phyloP scores from a whole-genome alignment of 2,113 vertebrate genomes.

The Nestor notabilis region DNA sequence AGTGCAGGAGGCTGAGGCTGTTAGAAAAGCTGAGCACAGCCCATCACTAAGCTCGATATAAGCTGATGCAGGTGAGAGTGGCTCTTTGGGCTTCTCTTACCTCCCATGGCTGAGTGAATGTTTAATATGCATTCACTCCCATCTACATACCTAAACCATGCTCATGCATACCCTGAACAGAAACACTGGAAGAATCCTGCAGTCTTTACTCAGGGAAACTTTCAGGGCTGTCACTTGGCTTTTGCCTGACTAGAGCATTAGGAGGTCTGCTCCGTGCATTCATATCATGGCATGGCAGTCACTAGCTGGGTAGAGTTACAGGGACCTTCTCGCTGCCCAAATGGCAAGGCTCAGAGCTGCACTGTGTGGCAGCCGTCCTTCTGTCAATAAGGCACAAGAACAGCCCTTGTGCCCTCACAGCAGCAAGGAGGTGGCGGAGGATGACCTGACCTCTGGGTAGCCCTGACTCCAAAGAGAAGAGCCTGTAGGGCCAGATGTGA shows the following conservation, averaged over 20 bases:
- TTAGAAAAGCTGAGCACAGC: neutral
- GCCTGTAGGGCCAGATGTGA: neutral
- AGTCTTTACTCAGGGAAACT: neutral
- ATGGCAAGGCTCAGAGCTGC: neutral
- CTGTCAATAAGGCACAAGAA: neutral
- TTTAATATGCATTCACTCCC: neutral
- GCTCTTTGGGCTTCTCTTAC: neutral
- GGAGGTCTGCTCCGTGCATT: neutral
- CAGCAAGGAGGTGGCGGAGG: neutral
- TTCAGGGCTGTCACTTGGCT: neutral
- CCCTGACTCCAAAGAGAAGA: neutral
- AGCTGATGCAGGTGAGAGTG: neutral
- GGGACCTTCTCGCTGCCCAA: neutral
- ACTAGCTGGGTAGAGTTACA: slow-evolving; percentile 8
- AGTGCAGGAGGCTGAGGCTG: neutral
- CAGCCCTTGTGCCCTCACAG: fast-evolving
- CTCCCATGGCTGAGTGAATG: fast-evolving
- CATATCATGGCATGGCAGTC: neutral
- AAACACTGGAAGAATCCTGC: neutral
- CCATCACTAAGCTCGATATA: neutral
- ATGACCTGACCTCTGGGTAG: neutral
- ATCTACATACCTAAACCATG: fast-evolving
- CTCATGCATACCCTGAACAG: neutral
- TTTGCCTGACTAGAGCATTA: neutral
- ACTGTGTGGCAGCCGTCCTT: neutral